Conservation (phyloP, 2,113 vertebrate genomes). For the Shinisaurus crocodilurus region DNA sequence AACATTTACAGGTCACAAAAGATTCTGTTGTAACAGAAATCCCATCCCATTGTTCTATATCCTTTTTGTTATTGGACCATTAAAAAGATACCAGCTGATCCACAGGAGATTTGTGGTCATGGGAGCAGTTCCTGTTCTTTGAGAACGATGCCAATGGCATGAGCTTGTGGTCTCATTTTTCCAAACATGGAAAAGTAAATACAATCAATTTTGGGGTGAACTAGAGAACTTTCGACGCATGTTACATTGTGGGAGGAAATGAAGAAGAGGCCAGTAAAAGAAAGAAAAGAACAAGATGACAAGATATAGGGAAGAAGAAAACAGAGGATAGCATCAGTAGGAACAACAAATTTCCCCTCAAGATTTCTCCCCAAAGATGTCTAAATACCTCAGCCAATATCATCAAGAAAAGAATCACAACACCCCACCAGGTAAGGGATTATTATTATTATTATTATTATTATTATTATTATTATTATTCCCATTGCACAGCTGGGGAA, state of each 20-base stretch:
- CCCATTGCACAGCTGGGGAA: conserved; percentile 47
- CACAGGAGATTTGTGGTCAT: conserved; percentile 21
- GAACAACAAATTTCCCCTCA: conserved; percentile 47
- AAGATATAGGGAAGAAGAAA: background rate
- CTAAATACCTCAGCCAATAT: conserved; percentile 48
- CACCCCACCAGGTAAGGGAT: conserved; percentile 37
- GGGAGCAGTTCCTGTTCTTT: conserved; percentile 11
- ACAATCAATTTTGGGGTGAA: conserved; percentile 6
- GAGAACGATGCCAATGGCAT: background rate
- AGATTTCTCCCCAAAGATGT: conserved; percentile 62
- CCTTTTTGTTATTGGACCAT: conserved; percentile 14
- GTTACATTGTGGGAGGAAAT: conserved; percentile 25
- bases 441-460: conserved; percentile 33
- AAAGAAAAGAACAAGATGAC: background rate
- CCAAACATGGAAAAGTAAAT: background rate
- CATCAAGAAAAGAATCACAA: conserved; percentile 52
- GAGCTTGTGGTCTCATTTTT: rapidly evolving
- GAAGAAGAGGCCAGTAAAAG: conserved; percentile 33
- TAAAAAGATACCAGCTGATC: conserved; percentile 44
- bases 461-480: conserved; percentile 3
- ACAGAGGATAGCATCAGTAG: conserved; percentile 29
- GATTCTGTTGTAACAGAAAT: conserved; percentile 47
- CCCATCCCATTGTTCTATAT: conserved; percentile 39
- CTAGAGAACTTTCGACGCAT: background rate
- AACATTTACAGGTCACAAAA: conserved; percentile 52